phyloP scores from a whole-genome alignment of 2,113 vertebrate genomes.

The Vireo altiloquus region DNA sequence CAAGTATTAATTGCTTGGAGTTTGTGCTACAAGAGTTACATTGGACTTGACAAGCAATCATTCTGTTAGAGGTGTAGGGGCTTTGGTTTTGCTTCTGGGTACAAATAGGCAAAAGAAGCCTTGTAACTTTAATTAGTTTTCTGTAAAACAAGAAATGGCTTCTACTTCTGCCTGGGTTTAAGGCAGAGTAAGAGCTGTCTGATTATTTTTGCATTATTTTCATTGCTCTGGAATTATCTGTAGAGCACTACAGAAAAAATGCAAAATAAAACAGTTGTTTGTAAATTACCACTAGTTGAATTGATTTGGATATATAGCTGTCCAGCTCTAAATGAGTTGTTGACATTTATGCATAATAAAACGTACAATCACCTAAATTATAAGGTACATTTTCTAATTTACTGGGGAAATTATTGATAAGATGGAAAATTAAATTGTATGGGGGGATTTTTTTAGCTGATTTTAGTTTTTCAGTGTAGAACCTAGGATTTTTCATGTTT shows the following conservation, averaged over 20 bases:
- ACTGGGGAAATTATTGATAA: background rate
- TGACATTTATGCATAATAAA: background rate
- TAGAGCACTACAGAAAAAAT: background rate
- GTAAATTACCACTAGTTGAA: background rate
- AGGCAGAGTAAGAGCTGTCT: background rate
- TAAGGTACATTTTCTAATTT: background rate
- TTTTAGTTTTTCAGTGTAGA: background rate
- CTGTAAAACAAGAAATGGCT: background rate
- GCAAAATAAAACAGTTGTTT: background rate
- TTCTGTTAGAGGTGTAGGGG: fast-evolving
- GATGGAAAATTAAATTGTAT: background rate
- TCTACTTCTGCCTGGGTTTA: background rate
- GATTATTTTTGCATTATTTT: background rate
- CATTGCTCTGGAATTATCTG: background rate
- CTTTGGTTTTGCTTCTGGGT: background rate
- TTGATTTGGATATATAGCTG: background rate
- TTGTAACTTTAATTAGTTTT: background rate
- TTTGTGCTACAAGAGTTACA: background rate
- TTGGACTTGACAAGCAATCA: fast-evolving
- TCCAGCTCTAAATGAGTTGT: background rate
- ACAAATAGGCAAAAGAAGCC: background rate
- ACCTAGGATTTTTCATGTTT: background rate
- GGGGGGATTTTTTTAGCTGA: background rate
- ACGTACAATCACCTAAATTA: background rate
- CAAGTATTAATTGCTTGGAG: background rate